Base-by-base conservation (phyloP, 2,113 vertebrate genomes). In the Lasiurus cinereus region DNA sequence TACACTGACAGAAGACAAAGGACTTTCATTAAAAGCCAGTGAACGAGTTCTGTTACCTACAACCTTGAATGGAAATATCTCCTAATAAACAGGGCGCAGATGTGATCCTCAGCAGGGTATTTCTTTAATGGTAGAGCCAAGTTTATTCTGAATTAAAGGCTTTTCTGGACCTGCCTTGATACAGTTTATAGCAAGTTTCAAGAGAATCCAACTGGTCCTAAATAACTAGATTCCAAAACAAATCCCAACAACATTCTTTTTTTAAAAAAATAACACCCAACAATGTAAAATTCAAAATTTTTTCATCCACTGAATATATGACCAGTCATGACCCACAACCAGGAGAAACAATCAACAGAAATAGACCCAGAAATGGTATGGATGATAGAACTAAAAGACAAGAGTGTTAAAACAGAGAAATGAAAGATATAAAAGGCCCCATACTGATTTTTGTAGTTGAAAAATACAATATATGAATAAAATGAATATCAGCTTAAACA, bases 181-280 rank as follows among this genome's bases (percentile, higher is more conserved):
- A 39, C 59, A 59, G 4, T 56, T 4, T 56, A 88, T 89, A 79
- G 8, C 22, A 90, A 74, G 8, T 76, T 90, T 90, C 9, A 56
- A 78, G 69, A 80, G 43, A 33, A 72, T 56, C 4, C 52, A 88
- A 77, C 12, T 18, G 22, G 66, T 67, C 77, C 67, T 90, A 91
- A 94, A 85, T 54, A 59, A 91, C 2, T 95, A 5, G 3, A 56
- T 54, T 59, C 43, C 73, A 82, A 90, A 90, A 91, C 0, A 90
- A 72, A 62, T 5, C 2, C 22, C 15, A 59, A 52, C 2, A 69
- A 66, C 76, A 56, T 59, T 59, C 56, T 78, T 86, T 39, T 29
- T 11, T 52, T 15, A 52, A 33, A 90, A 43, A 85, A 22, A 6
- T 3, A 70, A 18, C 22, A 90, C 0, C 43, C 59, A 50, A 72